Evolutionary conservation across 2,113 vertebrate genomes (phyloP).

Genomic region (Catagonus wagneri): DNA sequence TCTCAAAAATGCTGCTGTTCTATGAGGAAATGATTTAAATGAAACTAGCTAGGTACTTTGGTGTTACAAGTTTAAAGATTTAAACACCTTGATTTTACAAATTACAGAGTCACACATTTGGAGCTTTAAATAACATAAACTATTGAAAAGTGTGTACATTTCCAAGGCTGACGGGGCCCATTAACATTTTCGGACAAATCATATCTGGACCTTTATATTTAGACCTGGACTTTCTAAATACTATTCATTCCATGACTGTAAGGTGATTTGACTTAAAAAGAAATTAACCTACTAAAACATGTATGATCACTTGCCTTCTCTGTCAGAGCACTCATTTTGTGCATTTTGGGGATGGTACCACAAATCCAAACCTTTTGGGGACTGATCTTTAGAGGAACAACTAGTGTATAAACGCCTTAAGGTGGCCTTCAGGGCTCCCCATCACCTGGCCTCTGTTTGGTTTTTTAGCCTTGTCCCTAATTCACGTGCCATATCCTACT

Average conservation of each 20-base stretch:
- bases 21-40: background rate
- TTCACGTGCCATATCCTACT: background rate
- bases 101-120: background rate
- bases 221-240: background rate
- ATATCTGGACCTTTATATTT: background rate
- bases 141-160: background rate
- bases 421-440: rapidly evolving
- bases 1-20: background rate
- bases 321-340: background rate
- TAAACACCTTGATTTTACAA: background rate
- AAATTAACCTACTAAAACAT: background rate
- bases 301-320: background rate
- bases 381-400: background rate
- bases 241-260: background rate
- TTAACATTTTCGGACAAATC: background rate
- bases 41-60: background rate
- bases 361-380: background rate
- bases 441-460: background rate
- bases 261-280: background rate
- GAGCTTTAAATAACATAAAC: background rate
- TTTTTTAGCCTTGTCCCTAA: background rate
- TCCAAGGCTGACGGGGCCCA: background rate
- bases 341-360: background rate
- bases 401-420: background rate
- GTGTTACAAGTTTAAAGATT: background rate